Conservation (phyloP, 2,888 invertebrate species). For the Drosophila robusta region DNA sequence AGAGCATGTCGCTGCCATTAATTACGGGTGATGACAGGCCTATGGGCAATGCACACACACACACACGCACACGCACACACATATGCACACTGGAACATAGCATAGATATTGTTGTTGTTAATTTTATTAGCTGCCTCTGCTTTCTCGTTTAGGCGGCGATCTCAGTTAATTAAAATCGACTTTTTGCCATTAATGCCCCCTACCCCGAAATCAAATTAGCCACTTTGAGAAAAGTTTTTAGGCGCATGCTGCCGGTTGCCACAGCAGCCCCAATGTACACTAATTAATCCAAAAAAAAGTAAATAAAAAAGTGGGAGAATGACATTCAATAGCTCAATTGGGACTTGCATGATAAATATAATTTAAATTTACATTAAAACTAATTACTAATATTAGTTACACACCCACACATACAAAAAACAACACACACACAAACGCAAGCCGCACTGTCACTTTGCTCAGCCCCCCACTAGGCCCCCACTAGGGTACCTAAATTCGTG, state of each 20-base stretch:
- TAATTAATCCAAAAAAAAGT: slow-evolving; percentile 18
- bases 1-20: slow-evolving; percentile 83
- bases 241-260: slow-evolving; percentile 48
- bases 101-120: slow-evolving; percentile 49
- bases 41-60: slow-evolving; percentile 16
- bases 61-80: neutral
- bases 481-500: too few relatives aligned
- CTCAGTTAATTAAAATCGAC: slow-evolving; percentile 78
- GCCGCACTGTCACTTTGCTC: too few relatives aligned
- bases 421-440: too few relatives aligned
- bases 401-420: too few relatives aligned
- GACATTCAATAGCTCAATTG: too few relatives aligned
- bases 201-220: slow-evolving; percentile 72
- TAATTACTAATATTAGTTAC: too few relatives aligned
- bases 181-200: slow-evolving; percentile 75
- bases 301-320: neutral
- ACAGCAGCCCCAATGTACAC: slow-evolving; percentile 29
- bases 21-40: slow-evolving; percentile 82
- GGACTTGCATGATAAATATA: too few relatives aligned
- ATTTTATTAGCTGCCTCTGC: slow-evolving; percentile 74
- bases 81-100: slow-evolving; percentile 5
- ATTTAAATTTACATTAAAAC: too few relatives aligned
- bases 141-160: slow-evolving; percentile 59
- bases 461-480: too few relatives aligned
- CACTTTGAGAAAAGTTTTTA: slow-evolving; percentile 48